Conservation (phyloP, 2,113 vertebrate genomes). For the Centrocercus urophasianus region DNA sequence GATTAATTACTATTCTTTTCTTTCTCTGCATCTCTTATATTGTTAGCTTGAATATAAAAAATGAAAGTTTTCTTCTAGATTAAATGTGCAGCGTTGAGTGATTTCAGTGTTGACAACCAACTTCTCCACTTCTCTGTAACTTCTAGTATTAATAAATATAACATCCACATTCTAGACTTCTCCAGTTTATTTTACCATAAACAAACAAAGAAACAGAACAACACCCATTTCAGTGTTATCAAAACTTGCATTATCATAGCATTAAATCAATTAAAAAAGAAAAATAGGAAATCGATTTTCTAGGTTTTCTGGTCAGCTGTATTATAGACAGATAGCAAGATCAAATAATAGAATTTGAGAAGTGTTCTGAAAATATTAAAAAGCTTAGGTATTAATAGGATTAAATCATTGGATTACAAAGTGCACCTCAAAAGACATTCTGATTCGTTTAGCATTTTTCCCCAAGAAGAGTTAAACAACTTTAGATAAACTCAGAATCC, state of each 20-base stretch:
- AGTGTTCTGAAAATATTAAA: not conserved
- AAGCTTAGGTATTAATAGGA: not conserved
- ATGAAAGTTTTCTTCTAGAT: not conserved
- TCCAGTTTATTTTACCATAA: not conserved
- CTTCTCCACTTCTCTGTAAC: not conserved
- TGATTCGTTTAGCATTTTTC: not conserved
- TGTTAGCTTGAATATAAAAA: not conserved
- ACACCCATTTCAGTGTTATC: not conserved
- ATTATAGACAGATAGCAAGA: not conserved
- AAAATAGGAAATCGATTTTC: not conserved
- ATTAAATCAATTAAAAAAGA: not conserved
- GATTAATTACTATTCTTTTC: not conserved
- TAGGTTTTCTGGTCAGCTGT: not conserved
- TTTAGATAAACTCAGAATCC: not conserved
- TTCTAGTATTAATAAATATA: not conserved
- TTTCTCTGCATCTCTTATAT: not conserved
- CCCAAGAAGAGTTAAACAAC: not conserved
- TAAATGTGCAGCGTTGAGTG: not conserved
- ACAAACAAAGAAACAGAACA: not conserved
- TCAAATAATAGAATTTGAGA: not conserved
- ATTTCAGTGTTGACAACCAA: not conserved
- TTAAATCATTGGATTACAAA: not conserved
- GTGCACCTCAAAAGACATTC: not conserved
- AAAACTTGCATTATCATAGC: not conserved
- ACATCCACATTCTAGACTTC: not conserved